Conservation (phyloP, 2,113 vertebrate species). For the Brienomyrus longianalis region DNA sequence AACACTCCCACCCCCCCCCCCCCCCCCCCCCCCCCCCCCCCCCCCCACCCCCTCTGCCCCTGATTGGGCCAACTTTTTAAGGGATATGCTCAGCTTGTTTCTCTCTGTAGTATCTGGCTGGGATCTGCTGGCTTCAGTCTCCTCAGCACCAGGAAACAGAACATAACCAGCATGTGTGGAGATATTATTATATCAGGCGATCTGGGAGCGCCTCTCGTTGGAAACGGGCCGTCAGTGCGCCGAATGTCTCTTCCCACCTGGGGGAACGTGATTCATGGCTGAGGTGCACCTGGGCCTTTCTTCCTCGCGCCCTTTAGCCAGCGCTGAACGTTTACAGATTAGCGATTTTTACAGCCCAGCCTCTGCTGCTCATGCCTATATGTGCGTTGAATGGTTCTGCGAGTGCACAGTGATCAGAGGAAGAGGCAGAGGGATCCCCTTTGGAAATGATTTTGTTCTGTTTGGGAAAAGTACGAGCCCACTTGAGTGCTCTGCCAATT, state of each 20-base stretch:
- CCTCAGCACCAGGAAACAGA: background rate
- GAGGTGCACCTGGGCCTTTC: background rate
- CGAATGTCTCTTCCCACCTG: background rate
- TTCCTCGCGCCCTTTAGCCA: background rate
- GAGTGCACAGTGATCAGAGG: background rate
- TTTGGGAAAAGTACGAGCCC: background rate
- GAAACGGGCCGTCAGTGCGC: background rate
- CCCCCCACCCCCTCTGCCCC: too few species aligned
- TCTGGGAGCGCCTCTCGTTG: background rate
- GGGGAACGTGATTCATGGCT: background rate
- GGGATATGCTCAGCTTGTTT: background rate
- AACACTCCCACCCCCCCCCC: background rate
- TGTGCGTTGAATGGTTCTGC: background rate
- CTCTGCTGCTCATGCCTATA: background rate
- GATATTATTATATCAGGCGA: background rate
- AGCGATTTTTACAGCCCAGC: background rate
- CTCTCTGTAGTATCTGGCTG: background rate
- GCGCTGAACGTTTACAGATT: background rate
- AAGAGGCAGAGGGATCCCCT: background rate
- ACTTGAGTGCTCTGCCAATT: background rate
- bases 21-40: background rate
- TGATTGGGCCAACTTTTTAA: background rate
- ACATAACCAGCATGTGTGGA: background rate
- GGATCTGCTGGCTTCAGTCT: background rate
- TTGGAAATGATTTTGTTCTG: background rate